Base-by-base conservation (phyloP, 2,888 invertebrate genomes). In the Empis livida region DNA sequence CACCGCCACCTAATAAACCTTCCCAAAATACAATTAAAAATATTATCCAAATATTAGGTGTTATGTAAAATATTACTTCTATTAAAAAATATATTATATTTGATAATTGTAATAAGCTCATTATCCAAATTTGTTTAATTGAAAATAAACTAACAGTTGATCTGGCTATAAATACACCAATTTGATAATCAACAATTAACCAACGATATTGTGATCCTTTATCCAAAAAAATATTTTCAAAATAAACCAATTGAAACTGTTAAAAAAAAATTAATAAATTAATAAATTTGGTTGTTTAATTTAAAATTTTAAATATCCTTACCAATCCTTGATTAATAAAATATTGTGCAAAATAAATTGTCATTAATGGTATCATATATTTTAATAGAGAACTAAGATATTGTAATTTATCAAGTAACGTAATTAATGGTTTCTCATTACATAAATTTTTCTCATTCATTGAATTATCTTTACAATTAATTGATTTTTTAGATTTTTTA, bases 311-410 rank as follows among this genome's bases (percentile, higher is more conserved):
- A 27, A 27, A 27, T 8, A 8, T 8, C 48, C 77, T 74, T 65
- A 86, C 86, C 74, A 88, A 66, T 57, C 88, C 89, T 65, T 90
- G 89, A 67, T 90, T 90, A 54, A 91, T 90, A 59, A 87, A 85
- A 66, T 90, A 90, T 60, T 91, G 89, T 54, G 84, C 84, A 54
- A 86, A 74, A 61, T 89, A 90, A 2, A 91, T 89, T 42, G 82
- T 59, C 1, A 77, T 74, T 43, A 91, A 67, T 1, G 89, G 89
- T 45, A 88, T 58, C 80, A 90, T 87, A 60, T 78, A 90, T 57
- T 76, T 79, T 39, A 84, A 50, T 40, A 89, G 65, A 2, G 69
- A 62, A 10, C 77, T 78, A 13, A 81, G 61, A 39, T 75, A 68
- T 14, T 55, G 53, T 8, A 80, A 23, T 64, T 80, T 81, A 47